Evolutionary conservation across 2,888 invertebrate species (phyloP).

Genomic region (Onthophagus sagittarius): DNA sequence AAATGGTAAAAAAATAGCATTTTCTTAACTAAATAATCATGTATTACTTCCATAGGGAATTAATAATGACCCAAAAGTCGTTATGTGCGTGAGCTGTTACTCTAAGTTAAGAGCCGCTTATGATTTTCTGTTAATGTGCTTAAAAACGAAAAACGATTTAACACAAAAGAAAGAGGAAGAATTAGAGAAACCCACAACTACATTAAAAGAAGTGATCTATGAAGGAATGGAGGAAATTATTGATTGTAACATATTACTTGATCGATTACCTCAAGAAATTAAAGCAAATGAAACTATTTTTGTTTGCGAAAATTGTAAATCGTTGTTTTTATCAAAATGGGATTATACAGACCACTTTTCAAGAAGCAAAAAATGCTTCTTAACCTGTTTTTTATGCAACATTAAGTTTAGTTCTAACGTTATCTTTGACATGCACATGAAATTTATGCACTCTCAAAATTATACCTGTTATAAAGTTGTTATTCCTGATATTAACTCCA

Average conservation of each 20-base stretch:
- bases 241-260: background rate
- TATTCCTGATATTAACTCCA: background rate
- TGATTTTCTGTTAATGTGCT: background rate
- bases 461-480: background rate
- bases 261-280: background rate
- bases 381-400: background rate
- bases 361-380: background rate
- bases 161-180: too few species aligned
- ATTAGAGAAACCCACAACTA: too few species aligned
- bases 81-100: background rate
- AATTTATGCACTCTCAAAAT: background rate
- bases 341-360: background rate
- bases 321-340: background rate
- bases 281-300: background rate
- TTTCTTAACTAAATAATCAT: too few species aligned
- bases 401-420: background rate
- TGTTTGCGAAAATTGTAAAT: background rate
- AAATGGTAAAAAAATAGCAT: background rate
- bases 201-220: background rate
- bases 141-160: background rate
- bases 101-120: background rate
- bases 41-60: background rate
- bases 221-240: background rate
- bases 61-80: background rate
- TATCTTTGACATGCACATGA: background rate